phyloP scores from a whole-genome alignment of 2,113 vertebrate genomes.

The Macrotis lagotis region DNA sequence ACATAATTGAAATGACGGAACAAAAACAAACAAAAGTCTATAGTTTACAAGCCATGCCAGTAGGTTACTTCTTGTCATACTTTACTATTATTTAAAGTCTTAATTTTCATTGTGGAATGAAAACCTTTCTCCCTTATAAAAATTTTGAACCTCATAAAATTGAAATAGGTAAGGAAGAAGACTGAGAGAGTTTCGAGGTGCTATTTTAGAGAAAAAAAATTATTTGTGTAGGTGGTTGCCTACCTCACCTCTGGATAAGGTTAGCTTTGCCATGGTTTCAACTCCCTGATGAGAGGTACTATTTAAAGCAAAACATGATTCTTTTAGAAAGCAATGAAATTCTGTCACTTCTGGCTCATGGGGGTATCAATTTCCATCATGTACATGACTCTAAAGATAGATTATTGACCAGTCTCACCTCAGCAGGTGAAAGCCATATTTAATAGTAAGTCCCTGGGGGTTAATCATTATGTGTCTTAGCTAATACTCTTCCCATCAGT shows the following conservation, averaged over 20 bases:
- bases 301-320: not conserved
- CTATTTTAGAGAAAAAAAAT: not conserved
- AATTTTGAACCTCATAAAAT: not conserved
- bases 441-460: not conserved
- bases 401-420: not conserved
- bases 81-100: not conserved
- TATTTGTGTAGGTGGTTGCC: not conserved
- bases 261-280: not conserved
- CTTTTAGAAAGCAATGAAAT: not conserved
- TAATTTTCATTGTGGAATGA: not conserved
- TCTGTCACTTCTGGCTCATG: not conserved
- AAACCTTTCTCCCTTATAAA: not conserved
- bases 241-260: not conserved
- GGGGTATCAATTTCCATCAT: not conserved
- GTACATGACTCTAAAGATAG: not conserved
- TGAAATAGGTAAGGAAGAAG: not conserved
- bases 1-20: not conserved
- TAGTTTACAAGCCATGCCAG: not conserved
- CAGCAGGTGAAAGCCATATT: not conserved
- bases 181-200: not conserved
- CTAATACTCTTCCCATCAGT: too few relatives aligned
- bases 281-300: not conserved
- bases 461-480: not conserved
- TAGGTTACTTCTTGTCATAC: not conserved
- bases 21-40: not conserved